Evolutionary conservation across 92 coral and sea anemone species (phyloP).

Genomic region (Epizoanthus rinbou): DNA sequence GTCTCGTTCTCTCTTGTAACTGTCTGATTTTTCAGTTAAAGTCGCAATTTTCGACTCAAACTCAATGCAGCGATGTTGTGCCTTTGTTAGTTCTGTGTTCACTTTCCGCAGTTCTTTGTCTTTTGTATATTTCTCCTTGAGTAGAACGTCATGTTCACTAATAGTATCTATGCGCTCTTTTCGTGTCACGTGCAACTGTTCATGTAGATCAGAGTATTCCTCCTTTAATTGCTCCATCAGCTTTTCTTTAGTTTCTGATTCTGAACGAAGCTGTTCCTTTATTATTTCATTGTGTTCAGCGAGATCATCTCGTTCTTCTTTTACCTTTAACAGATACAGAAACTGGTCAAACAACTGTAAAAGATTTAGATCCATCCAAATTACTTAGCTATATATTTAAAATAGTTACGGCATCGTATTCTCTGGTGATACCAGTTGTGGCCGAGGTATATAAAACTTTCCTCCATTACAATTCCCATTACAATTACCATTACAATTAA

Average conservation of each 20-base stretch:
- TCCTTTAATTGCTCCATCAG: constrained; percentile 41
- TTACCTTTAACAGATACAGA: constrained; percentile 58
- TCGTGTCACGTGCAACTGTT: constrained; percentile 66
- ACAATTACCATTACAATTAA: no score
- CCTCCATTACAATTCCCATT: no score
- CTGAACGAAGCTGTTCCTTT: constrained; percentile 54
- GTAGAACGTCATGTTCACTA: constrained; percentile 57
- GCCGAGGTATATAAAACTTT: no score
- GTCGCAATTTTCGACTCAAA: constrained; percentile 76
- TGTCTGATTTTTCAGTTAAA: constrained; percentile 78
- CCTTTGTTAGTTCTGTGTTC: constrained; percentile 79
- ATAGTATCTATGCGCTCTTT: constrained; percentile 68
- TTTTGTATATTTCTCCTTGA: constrained; percentile 63
- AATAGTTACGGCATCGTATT: no score
- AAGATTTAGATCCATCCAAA: no score
- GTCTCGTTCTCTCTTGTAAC: constrained; percentile 76
- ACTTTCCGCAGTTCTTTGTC: constrained; percentile 71
- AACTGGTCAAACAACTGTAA: neutral
- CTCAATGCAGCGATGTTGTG: constrained; percentile 84
- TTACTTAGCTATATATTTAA: no score
- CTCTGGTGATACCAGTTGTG: no score
- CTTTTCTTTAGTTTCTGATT: constrained; percentile 71
- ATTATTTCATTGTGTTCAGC: constrained; percentile 49
- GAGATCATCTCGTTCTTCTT: constrained; percentile 81
- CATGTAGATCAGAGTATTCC: constrained; percentile 62